phyloP scores from a whole-genome alignment of 2,797 vertebrate species.

The Thunnus albacares region DNA sequence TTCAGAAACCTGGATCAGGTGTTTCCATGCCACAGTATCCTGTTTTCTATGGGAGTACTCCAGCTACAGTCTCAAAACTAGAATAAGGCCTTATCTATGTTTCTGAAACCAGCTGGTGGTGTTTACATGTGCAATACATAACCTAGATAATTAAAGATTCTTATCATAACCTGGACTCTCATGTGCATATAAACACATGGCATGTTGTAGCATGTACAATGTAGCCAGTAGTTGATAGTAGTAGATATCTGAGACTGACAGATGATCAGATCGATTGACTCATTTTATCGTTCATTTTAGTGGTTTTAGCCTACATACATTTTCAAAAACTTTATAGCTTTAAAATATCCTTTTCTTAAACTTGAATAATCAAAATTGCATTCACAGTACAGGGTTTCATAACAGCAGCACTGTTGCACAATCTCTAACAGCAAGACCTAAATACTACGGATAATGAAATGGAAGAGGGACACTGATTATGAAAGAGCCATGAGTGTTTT shows the following conservation, averaged over 20 bases:
- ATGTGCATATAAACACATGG: no score
- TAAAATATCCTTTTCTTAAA: neutral
- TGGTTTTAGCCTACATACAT: neutral
- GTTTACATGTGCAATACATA: no score
- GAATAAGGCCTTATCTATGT: no score
- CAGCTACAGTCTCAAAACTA: no score
- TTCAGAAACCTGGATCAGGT: no score
- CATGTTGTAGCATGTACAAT: no score
- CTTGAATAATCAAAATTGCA: neutral
- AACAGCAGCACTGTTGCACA: neutral
- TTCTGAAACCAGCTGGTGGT: no score
- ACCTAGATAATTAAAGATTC: no score
- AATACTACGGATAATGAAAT: neutral
- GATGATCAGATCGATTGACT: neutral
- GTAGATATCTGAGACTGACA: neutral
- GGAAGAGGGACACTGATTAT: conserved; percentile 12
- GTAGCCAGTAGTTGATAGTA: neutral
- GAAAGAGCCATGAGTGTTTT: neutral
- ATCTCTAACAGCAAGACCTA: neutral
- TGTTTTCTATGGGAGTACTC: no score
- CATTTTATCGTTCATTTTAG: neutral
- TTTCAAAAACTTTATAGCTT: neutral
- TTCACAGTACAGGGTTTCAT: neutral
- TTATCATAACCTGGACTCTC: no score
- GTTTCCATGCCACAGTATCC: no score